These are phyloP conservation scores for Schmidtea mediterranea DNA, from an alignment of 1,140 invertebrate species.

Conservation along the genomic window DNA sequence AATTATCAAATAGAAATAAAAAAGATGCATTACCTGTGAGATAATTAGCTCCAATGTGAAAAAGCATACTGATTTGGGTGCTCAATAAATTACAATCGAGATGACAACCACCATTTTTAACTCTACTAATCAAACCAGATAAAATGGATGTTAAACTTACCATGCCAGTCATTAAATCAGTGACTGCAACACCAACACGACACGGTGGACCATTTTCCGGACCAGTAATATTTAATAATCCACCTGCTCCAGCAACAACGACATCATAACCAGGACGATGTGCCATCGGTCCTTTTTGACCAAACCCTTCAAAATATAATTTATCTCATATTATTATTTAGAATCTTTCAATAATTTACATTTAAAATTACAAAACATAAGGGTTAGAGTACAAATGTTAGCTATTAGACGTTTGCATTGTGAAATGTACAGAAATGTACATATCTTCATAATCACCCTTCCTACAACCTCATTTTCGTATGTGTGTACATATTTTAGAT, in stretches of 20 bases:
- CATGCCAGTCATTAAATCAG: constrained; percentile 64
- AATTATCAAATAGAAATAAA: too few relatives aligned
- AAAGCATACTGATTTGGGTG: constrained; percentile 58
- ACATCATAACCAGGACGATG: constrained; percentile 71
- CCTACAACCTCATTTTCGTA: too few relatives aligned
- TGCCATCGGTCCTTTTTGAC: constrained; percentile 52
- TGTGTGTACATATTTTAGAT: too few relatives aligned
- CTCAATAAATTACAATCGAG: constrained; percentile 75
- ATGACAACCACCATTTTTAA: constrained; percentile 51
- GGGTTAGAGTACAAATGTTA: too few relatives aligned
- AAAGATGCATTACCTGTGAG: constrained; percentile 52
- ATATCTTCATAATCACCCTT: too few relatives aligned
- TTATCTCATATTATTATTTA: too few relatives aligned
- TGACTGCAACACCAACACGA: constrained; percentile 69
- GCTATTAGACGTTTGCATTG: too few relatives aligned
- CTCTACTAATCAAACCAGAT: constrained; percentile 51
- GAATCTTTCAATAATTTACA: too few relatives aligned
- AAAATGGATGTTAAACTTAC: constrained; percentile 82
- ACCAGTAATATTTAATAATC: constrained; percentile 63
- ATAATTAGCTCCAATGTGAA: constrained; percentile 65
- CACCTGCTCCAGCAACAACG: constrained; percentile 66
- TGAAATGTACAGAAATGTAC: too few relatives aligned
- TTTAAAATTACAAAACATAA: too few relatives aligned
- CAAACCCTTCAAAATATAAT: constrained; percentile 36
- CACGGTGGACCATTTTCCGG: constrained; percentile 49